These are phyloP conservation scores for Myotis vivesi DNA, from an alignment of 2,797 vertebrate species.

Conservation along the genomic window DNA sequence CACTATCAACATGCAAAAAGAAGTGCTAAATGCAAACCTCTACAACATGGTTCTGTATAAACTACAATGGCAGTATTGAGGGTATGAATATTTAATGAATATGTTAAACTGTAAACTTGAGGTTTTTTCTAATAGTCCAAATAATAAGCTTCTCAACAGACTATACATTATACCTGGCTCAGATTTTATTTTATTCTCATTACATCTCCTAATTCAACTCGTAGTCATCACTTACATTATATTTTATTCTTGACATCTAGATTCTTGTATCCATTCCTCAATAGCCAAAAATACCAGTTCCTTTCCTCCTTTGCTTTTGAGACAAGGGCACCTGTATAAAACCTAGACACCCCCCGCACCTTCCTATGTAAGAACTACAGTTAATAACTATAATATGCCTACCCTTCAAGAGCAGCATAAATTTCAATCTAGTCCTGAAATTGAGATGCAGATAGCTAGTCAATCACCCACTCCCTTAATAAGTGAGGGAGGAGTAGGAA, in stretches of 20 bases:
- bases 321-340: background rate
- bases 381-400: background rate
- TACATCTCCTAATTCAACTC: background rate
- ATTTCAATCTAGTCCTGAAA: background rate
- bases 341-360: background rate
- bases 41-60: conserved; percentile 84
- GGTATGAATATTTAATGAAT: background rate
- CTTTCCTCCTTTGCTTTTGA: background rate
- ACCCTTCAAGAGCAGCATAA: background rate
- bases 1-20: conserved; percentile 92
- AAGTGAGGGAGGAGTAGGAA: background rate
- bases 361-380: background rate
- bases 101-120: conserved; percentile 13
- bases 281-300: conserved; percentile 29
- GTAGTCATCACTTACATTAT: background rate
- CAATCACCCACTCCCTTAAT: background rate
- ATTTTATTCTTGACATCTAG: background rate
- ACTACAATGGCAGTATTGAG: conserved; percentile 74
- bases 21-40: conserved; percentile 89
- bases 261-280: background rate
- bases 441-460: background rate
- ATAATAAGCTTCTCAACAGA: conserved; percentile 32
- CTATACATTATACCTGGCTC: background rate
- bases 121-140: conserved; percentile 21
- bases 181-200: conserved; percentile 12